Evolutionary conservation across 2,113 vertebrate species (phyloP).

Genomic region (Pristiophorus japonicus): DNA sequence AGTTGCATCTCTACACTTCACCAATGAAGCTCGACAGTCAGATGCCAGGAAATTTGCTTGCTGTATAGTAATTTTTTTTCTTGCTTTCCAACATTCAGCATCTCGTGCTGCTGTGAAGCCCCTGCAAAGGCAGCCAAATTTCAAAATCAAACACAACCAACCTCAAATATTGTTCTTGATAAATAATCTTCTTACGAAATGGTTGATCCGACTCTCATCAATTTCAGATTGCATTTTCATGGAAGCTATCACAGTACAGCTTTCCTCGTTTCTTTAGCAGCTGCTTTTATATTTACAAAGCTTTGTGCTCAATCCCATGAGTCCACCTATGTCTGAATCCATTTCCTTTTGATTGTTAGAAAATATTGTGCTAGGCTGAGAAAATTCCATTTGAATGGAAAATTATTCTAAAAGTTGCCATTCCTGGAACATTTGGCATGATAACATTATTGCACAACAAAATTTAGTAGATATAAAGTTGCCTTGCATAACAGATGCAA

Average conservation of each 20-base stretch:
- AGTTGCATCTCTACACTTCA: not conserved
- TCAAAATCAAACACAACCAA: not conserved
- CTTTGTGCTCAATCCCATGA: not conserved
- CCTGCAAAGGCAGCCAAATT: not conserved
- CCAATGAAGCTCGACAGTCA: not conserved
- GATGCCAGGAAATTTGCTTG: not conserved
- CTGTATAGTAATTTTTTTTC: not conserved
- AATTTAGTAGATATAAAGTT: not conserved
- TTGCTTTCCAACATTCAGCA: not conserved
- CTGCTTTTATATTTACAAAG: constrained; percentile 18
- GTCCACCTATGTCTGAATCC: constrained; percentile 14
- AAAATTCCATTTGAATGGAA: constrained; percentile 11
- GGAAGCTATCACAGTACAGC: not conserved
- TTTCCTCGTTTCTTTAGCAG: not conserved
- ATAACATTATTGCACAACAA: not conserved
- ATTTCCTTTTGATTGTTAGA: not conserved
- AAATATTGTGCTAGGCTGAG: not conserved
- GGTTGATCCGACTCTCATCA: not conserved
- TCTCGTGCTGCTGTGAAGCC: not conserved
- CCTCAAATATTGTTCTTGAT: not conserved
- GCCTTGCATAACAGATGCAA: not conserved
- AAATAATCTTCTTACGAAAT: not conserved
- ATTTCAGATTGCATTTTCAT: not conserved
- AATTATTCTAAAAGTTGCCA: not conserved
- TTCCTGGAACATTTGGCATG: not conserved